These are phyloP conservation scores for Beaufortia kweichowensis DNA, from an alignment of 2,113 vertebrate species.

Conservation along the genomic window DNA sequence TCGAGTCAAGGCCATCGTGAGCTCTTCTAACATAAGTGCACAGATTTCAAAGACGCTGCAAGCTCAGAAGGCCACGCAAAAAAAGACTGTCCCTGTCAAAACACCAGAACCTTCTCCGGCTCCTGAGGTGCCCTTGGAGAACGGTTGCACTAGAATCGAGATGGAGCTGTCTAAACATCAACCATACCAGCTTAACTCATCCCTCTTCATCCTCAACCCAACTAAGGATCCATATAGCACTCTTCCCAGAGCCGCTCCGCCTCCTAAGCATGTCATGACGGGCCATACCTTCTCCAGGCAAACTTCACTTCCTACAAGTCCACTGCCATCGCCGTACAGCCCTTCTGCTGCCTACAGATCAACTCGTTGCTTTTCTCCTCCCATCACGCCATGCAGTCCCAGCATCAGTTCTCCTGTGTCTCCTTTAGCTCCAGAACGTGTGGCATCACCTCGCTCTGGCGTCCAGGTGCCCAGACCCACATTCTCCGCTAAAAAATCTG, in stretches of 20 bases:
- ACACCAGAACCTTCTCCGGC: conserved; percentile 46
- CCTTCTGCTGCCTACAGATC: conserved; percentile 59
- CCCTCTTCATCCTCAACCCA: conserved; percentile 89
- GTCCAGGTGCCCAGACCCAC: conserved; percentile 87
- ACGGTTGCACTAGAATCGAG: conserved; percentile 82
- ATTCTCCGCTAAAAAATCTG: conserved; percentile 89
- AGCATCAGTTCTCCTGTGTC: conserved; percentile 70
- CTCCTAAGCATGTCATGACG: conserved; percentile 68
- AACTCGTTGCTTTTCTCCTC: conserved; percentile 65
- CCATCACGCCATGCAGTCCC: conserved; percentile 62
- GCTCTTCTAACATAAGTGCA: conserved; percentile 72
- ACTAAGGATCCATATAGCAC: conserved; percentile 77
- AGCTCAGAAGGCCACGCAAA: conserved; percentile 68
- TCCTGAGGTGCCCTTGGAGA: conserved; percentile 76
- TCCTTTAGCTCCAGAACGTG: conserved; percentile 69
- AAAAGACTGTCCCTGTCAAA: conserved; percentile 60
- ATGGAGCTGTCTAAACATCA: conserved; percentile 85
- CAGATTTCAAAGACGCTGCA: conserved; percentile 70
- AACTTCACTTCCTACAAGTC: conserved; percentile 72
- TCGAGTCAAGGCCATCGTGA: conserved; percentile 76
- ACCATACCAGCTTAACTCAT: conserved; percentile 87
- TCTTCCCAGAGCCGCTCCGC: conserved; percentile 76
- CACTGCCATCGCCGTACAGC: conserved; percentile 72
- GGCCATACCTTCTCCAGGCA: conserved; percentile 68
- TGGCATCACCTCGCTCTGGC: conserved; percentile 75